These are phyloP conservation scores for Biston betularia DNA, from an alignment of 2,888 invertebrate species.

Conservation along the genomic window DNA sequence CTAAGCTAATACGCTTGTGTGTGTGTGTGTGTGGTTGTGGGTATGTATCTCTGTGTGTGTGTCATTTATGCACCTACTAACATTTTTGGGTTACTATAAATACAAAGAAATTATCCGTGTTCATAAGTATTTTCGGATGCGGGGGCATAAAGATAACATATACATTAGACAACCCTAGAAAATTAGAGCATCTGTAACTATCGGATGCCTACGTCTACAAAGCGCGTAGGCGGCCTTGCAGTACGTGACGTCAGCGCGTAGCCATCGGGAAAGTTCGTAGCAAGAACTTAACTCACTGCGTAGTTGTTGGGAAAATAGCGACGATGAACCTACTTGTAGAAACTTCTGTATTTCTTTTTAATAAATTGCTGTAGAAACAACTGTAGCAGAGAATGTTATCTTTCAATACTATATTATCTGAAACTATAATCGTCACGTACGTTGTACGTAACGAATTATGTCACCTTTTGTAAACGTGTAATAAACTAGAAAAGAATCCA, in stretches of 20 bases:
- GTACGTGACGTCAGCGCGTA: slow-evolving; percentile 27
- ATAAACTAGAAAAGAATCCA: not conserved
- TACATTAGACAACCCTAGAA: slow-evolving; percentile 8
- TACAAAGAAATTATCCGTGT: not conserved
- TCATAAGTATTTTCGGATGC: not conserved
- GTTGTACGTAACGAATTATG: not conserved
- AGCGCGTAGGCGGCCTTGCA: slow-evolving; percentile 28
- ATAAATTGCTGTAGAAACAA: not conserved
- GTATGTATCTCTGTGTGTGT: no score
- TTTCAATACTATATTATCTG: not conserved
- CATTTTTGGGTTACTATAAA: not conserved
- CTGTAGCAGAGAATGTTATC: not conserved
- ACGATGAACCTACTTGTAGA: not conserved
- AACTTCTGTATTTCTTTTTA: not conserved
- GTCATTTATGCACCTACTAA: not conserved
- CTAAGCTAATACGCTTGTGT: no score
- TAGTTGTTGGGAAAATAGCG: not conserved
- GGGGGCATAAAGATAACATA: not conserved
- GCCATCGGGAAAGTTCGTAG: slow-evolving; percentile 16
- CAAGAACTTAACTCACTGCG: not conserved
- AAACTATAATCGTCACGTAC: not conserved
- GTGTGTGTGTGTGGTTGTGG: no score
- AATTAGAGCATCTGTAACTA: slow-evolving; percentile 13
- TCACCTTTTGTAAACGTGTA: not conserved
- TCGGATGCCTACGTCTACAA: slow-evolving; percentile 11